Evolutionary conservation across 2,797 vertebrate species (phyloP).

Genomic region (Silurus aristotelis): DNA sequence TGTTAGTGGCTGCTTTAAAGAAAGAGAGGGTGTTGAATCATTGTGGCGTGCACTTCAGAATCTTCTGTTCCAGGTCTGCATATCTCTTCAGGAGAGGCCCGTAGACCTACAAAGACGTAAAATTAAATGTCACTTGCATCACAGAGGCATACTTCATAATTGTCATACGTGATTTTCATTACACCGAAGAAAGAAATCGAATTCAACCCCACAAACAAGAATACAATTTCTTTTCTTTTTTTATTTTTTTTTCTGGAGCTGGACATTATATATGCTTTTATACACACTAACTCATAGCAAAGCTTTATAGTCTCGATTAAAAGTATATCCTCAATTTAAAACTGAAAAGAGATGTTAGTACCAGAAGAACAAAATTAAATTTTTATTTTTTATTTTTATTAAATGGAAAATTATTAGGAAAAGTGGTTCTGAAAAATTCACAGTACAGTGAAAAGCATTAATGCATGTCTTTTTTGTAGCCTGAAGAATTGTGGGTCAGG

Average conservation of each 20-base stretch:
- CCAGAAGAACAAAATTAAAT: neutral
- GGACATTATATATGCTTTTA: neutral
- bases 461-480: neutral
- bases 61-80: conserved; percentile 72
- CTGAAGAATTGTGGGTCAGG: neutral
- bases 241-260: neutral
- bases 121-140: conserved; percentile 11
- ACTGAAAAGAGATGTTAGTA: neutral
- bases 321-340: neutral
- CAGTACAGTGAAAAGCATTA: neutral
- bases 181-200: neutral
- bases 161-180: conserved; percentile 16
- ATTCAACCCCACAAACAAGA: neutral
- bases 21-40: conserved; percentile 32
- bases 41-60: conserved; percentile 64
- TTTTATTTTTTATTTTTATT: neutral
- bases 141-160: neutral
- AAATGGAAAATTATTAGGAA: neutral
- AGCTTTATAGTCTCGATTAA: neutral
- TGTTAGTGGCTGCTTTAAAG: neutral
- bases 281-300: neutral
- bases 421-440: too few species aligned
- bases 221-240: neutral
- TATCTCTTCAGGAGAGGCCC: conserved; percentile 75
- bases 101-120: conserved; percentile 74